A percentile compares a stretch with the other conserved stretches of the same genome.
phyloP scores from a whole-genome alignment of 2,113 vertebrate genomes.

The Aegithalos caudatus region DNA sequence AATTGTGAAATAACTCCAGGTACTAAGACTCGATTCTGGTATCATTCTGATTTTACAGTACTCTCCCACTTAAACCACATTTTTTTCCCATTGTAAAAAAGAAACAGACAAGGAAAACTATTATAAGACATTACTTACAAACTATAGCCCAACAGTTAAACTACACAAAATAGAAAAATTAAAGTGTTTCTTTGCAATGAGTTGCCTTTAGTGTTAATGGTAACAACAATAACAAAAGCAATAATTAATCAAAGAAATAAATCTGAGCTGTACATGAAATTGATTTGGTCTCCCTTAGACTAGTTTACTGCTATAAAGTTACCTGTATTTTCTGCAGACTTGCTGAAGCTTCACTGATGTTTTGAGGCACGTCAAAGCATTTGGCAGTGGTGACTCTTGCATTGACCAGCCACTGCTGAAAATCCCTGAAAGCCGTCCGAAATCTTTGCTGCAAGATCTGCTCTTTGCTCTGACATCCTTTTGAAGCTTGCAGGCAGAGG shows the following conservation, averaged over 20 bases:
- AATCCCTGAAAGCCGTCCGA: slow-evolving; percentile 84
- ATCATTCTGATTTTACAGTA: not conserved
- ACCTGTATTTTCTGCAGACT: slow-evolving; percentile 94
- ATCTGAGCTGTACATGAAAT: not conserved
- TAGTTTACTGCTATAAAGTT: not conserved
- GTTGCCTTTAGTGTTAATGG: not conserved
- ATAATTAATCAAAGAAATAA: not conserved
- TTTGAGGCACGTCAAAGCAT: slow-evolving; percentile 92
- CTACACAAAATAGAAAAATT: not conserved
- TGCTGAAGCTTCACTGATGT: slow-evolving; percentile 80
- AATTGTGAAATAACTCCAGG: not conserved
- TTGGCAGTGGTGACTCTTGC: slow-evolving; percentile 92
- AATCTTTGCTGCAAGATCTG: slow-evolving; percentile 92
- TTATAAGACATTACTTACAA: not conserved
- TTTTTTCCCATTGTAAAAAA: not conserved
- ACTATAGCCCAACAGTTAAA: not conserved
- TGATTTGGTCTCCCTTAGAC: not conserved
- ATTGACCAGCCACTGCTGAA: slow-evolving; percentile 95
- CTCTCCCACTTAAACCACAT: not conserved
- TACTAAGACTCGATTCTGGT: not conserved
- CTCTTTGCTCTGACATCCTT: slow-evolving; percentile 94
- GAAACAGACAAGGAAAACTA: not conserved
- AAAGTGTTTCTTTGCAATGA: not conserved
- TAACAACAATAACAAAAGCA: not conserved
- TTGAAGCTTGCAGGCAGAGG: slow-evolving; percentile 90